Base-by-base conservation (phyloP, 1,140 invertebrate genomes). In the Heliothis virescens region DNA sequence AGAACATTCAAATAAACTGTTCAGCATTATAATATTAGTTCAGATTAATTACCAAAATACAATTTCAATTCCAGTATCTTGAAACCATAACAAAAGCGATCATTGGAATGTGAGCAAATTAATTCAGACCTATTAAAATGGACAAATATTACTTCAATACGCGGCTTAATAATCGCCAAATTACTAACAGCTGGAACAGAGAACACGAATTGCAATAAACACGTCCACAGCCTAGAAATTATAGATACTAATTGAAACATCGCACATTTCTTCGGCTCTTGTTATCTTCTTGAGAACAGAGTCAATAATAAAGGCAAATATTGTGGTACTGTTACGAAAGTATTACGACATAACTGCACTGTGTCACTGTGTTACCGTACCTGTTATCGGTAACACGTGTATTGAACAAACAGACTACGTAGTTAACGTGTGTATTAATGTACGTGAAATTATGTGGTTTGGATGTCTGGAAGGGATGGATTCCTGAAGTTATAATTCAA, bases 311-410 rank as follows among this genome's bases (percentile, higher is more conserved):
- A 55, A 81, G 74, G 85, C 85, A 90, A 90, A 89, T 85, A 86
- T 86, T 82, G 62, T 57, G 48, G 82, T 75, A 74, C 72, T 21
- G 79, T 88, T 87, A 86, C 83, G 55, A 87, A 85, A 88, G 34
- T 84, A 80, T 91, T 91, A 90, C 89, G 75, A 86, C 84, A 92
- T 76, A 53, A 69, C 63, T 82, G 71, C 82, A 87, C 83, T 90
- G 80, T 88, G 87, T 88, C 87, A 90, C 75, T 91, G 83, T 88
- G 85, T 82, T 89, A 85, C 80, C 80, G 84, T 87, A 85, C 79
- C 79, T 87, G 84, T 91, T 89, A 88, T 85, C 84, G 83, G 72
- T 78, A 83, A 80, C 48, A 71, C 34, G 60, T 63, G 48, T n/a
- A 65, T n/a, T 62, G 3, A 65, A 63, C 18, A 63, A 76, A 76